Percentiles rank a stretch among this genome's conserved stretches.
These are phyloP conservation scores for Carcharodon carcharias DNA, from an alignment of 2,797 vertebrate genomes.

Conservation along the genomic window DNA sequence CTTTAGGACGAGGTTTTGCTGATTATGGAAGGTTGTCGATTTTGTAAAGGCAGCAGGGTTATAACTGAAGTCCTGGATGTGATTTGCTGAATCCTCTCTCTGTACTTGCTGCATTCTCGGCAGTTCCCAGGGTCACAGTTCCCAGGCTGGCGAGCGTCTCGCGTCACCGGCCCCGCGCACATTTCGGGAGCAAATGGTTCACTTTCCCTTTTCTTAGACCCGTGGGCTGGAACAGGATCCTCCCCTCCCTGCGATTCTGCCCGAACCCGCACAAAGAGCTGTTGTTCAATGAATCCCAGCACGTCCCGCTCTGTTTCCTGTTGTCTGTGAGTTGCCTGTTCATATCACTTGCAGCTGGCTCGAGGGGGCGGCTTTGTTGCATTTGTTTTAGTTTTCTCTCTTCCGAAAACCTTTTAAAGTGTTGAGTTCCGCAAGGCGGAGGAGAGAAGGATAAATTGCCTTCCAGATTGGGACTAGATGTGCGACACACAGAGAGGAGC, in stretches of 20 bases:
- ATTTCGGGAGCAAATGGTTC: not conserved
- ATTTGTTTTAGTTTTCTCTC: not conserved
- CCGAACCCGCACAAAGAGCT: not conserved
- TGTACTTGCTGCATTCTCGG: not conserved
- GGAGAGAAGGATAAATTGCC: not conserved
- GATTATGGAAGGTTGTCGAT: not conserved
- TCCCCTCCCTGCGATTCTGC: not conserved
- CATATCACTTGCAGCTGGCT: not conserved
- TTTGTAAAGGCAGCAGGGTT: not conserved
- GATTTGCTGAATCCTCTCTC: not conserved
- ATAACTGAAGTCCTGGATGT: not conserved
- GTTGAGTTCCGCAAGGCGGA: not conserved
- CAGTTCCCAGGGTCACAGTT: not conserved
- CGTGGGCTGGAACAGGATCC: not conserved
- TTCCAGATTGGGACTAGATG: not conserved
- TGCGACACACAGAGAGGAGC: not conserved
- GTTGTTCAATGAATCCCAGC: slow-evolving; percentile 9
- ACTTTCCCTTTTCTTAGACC: not conserved
- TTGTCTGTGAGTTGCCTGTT: not conserved
- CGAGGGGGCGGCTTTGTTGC: not conserved
- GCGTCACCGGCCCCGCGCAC: not conserved
- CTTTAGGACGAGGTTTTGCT: not conserved
- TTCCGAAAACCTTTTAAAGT: not conserved
- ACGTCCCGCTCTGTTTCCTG: slow-evolving; percentile 6
- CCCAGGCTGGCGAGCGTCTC: not conserved